Evolutionary conservation across 2,797 vertebrate genomes (phyloP), one percentile per base, ranked within the genome.

Genomic region (Xiphorhynchus erythropygius): DNA sequence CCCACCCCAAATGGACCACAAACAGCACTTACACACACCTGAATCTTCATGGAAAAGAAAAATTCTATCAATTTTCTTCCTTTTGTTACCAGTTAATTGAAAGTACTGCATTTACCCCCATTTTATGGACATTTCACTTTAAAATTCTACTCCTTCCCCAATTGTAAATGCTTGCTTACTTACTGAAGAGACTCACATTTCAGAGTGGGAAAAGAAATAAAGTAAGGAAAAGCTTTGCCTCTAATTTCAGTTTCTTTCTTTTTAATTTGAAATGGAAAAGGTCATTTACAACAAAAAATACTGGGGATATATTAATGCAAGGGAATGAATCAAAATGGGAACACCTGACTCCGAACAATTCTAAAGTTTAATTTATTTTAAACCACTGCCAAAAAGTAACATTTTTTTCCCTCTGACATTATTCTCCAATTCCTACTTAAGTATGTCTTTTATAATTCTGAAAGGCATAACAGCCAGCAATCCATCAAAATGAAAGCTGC

Each of bases 311-410:
- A 79, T 81, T 87, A 94, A 87, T 84, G 87, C 55, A 96, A 94
- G 17, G 13, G 39, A 94, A 93, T 71, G 78, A 92, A 94, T 94
- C 90, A 88, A 92, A 97, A 83, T 46, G 46, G 35, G 46, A 86
- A 90, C 41, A 73, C 65, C 76, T 94, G 82, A 69, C 68, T 90
- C 57, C 35, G 42, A 97, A 88, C 49, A 77, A 68, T 80, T 90
- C 53, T 80, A 28, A 96, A 93, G 75, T 87, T 93, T 71, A 96
- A 92, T 80, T 89, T 84, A 71, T 93, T 95, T 95, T 96, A 96
- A 96, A 90, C 24, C 49, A 65, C 60, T 97, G 70, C 55, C 95
- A 87, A 87, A 95, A 96, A 46, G 74, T 64, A 28, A 47, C 80
- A 64, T 84, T 94, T 95, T 95, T 93, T 91, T 89, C 91, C 75